A percentile compares a stretch with the other conserved stretches of the same genome.
phyloP scores from a whole-genome alignment of 2,113 vertebrate species.

The Piprites chloris region DNA sequence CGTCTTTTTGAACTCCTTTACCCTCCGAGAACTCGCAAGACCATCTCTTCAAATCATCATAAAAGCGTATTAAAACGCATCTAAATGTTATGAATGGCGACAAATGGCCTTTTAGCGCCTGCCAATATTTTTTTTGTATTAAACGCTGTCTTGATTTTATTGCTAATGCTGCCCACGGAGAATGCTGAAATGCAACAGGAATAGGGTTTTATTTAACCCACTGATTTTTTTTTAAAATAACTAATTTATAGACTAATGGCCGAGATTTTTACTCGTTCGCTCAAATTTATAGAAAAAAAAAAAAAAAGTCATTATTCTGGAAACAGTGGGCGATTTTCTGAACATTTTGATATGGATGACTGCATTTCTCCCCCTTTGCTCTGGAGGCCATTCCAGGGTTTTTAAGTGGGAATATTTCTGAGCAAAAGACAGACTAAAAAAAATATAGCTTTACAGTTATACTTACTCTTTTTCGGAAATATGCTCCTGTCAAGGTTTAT shows the following conservation, averaged over 20 bases:
- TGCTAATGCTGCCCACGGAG: background rate
- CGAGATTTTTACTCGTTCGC: background rate
- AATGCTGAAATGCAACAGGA: slow-evolving; percentile 18
- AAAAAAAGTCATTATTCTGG: background rate
- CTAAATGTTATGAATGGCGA: slow-evolving; percentile 35
- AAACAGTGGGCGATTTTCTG: background rate
- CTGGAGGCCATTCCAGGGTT: background rate
- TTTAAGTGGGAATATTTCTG: slow-evolving; percentile 16
- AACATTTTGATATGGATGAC: background rate
- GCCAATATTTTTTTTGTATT: slow-evolving; percentile 23
- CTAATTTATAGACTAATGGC: background rate
- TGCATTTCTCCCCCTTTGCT: background rate
- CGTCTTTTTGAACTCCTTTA: background rate
- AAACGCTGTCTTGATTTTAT: slow-evolving; percentile 45
- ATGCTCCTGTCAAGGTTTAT: slow-evolving; percentile 74
- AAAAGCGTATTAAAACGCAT: slow-evolving; percentile 8
- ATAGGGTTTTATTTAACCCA: background rate
- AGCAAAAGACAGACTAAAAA: background rate
- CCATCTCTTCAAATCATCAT: background rate
- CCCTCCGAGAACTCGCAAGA: background rate
- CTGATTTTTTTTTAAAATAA: background rate
- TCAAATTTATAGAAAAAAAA: background rate
- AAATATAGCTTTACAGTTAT: background rate
- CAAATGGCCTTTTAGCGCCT: slow-evolving; percentile 31
- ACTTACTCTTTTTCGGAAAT: slow-evolving; percentile 62